phyloP scores from a whole-genome alignment of 2,797 vertebrate species.

The Ptychobarbus kaznakovi region DNA sequence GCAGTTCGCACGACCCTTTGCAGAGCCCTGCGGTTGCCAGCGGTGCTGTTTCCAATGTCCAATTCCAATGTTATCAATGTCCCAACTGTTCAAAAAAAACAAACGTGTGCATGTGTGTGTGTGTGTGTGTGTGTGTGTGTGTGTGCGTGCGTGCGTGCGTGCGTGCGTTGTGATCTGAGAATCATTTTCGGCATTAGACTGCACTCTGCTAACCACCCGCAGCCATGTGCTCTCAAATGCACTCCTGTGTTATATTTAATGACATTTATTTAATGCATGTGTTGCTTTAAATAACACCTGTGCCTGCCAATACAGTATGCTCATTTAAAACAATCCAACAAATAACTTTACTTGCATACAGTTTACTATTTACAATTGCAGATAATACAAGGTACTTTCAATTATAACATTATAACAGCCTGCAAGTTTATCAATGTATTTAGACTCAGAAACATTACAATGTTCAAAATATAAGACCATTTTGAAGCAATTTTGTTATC shows the following conservation, averaged over 20 bases:
- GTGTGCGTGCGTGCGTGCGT: neutral
- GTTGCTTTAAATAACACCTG: neutral
- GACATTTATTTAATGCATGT: neutral
- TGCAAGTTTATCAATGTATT: neutral
- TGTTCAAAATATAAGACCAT: neutral
- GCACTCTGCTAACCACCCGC: neutral
- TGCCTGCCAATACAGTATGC: neutral
- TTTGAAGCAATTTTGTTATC: neutral
- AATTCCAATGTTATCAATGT: too few species aligned
- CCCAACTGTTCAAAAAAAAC: too few species aligned
- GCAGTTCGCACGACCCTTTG: too few species aligned
- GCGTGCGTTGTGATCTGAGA: neutral
- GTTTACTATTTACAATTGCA: neutral
- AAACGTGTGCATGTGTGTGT: too few species aligned
- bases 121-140: neutral
- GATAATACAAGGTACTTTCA: neutral
- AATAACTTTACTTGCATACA: neutral
- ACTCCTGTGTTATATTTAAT: neutral
- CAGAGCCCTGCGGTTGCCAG: too few species aligned
- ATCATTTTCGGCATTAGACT: neutral
- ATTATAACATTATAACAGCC: neutral
- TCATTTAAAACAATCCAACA: neutral
- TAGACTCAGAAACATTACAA: neutral
- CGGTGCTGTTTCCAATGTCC: too few species aligned
- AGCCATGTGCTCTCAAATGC: neutral